These are phyloP conservation scores for Turnix velox DNA, from an alignment of 2,113 vertebrate species.

Conservation along the genomic window DNA sequence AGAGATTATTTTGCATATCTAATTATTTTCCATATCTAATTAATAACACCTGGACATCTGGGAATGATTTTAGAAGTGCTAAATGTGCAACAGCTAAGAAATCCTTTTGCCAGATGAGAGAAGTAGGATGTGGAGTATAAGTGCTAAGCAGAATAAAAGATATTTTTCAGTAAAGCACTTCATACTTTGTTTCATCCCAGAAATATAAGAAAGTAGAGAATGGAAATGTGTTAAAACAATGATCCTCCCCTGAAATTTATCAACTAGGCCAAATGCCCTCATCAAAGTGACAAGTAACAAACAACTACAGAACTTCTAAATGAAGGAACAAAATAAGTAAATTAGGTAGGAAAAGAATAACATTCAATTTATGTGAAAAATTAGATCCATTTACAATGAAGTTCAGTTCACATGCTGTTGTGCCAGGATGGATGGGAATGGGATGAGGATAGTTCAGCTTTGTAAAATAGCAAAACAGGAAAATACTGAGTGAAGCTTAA, in stretches of 20 bases:
- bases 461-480: not conserved
- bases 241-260: not conserved
- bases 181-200: not conserved
- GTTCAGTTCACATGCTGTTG: not conserved
- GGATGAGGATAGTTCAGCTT: not conserved
- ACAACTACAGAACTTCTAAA: not conserved
- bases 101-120: not conserved
- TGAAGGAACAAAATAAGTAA: not conserved
- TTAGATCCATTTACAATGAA: not conserved
- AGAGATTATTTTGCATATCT: not conserved
- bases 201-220: not conserved
- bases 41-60: constrained; percentile 44
- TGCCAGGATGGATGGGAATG: not conserved
- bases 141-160: not conserved
- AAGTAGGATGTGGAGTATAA: not conserved
- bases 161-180: not conserved
- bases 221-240: not conserved
- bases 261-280: not conserved
- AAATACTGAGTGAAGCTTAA: not conserved
- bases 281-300: not conserved
- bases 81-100: constrained; percentile 8
- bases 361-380: not conserved
- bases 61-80: not conserved
- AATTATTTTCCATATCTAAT: constrained; percentile 43
- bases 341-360: not conserved